Conservation (phyloP, 2,113 vertebrate genomes). For the Bufo gargarizans region DNA sequence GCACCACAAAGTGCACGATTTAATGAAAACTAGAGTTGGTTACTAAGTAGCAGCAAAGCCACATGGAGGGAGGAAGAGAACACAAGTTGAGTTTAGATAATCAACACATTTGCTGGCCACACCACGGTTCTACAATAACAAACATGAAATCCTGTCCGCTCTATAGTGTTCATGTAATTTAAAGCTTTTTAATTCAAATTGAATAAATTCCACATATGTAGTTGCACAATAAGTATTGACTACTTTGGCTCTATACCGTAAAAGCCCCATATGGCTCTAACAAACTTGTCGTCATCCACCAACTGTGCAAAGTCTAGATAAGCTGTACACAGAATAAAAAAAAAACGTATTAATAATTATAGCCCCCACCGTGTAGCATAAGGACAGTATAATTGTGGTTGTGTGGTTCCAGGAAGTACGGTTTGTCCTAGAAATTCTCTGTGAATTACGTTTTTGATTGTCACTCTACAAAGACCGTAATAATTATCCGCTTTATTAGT, state of each 20-base stretch:
- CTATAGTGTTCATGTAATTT: neutral
- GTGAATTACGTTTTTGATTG: slow-evolving; percentile 34
- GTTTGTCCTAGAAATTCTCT: slow-evolving; percentile 10
- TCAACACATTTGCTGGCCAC: neutral
- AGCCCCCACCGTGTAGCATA: slow-evolving; percentile 27
- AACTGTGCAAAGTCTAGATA: neutral
- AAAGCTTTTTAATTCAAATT: slow-evolving; percentile 6
- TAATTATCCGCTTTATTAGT: neutral
- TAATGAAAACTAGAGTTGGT: slow-evolving; percentile 19
- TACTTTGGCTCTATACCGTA: neutral
- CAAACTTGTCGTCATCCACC: neutral
- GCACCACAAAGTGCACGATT: slow-evolving; percentile 4
- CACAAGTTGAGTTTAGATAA: neutral
- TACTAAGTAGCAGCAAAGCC: neutral
- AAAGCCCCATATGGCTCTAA: neutral
- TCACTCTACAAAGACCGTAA: slow-evolving; percentile 29
- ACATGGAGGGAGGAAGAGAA: neutral
- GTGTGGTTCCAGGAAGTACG: slow-evolving; percentile 25
- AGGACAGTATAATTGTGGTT: slow-evolving; percentile 25
- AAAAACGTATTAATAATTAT: slow-evolving; percentile 14
- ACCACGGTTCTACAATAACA: neutral
- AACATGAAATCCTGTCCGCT: neutral
- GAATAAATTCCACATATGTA: neutral
- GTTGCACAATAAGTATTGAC: slow-evolving; percentile 18
- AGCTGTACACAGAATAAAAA: neutral